Conservation (phyloP, 2,113 vertebrate species). For the Vanacampus margaritifer region DNA sequence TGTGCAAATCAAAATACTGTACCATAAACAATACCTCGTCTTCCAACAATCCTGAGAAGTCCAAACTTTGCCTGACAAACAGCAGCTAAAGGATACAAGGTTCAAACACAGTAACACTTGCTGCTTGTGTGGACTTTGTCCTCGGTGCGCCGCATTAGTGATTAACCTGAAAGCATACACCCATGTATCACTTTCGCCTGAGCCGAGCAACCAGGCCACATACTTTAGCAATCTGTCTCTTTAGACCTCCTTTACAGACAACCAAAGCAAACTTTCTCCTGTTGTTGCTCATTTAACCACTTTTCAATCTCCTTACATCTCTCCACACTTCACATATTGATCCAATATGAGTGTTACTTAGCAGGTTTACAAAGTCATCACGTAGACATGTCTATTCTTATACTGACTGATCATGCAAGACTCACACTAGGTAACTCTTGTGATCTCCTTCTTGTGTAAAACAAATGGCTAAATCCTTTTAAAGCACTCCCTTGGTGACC, state of each 20-base stretch:
- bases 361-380: neutral
- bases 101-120: slow-evolving; percentile 30
- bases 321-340: neutral
- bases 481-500: slow-evolving; percentile 31
- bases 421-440: neutral
- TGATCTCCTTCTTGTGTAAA: slow-evolving; percentile 13
- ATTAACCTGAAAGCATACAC: slow-evolving; percentile 70
- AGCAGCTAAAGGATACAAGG: slow-evolving; percentile 2
- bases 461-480: slow-evolving; percentile 9
- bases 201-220: slow-evolving; percentile 10
- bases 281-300: too few species aligned
- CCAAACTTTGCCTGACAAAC: neutral
- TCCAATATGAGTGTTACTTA: slow-evolving; percentile 2
- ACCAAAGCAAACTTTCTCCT: neutral
- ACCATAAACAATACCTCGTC: neutral
- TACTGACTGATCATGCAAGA: neutral
- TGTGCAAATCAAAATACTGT: neutral
- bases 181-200: slow-evolving; percentile 46
- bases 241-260: neutral
- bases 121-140: slow-evolving; percentile 60
- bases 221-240: neutral
- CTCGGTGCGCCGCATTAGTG: slow-evolving; percentile 53
- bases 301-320: neutral
- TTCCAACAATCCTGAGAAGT: slow-evolving; percentile 1
- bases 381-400: neutral